Conservation (phyloP, 2,113 vertebrate genomes). For the Hypocryptadius cinnamomeus region DNA sequence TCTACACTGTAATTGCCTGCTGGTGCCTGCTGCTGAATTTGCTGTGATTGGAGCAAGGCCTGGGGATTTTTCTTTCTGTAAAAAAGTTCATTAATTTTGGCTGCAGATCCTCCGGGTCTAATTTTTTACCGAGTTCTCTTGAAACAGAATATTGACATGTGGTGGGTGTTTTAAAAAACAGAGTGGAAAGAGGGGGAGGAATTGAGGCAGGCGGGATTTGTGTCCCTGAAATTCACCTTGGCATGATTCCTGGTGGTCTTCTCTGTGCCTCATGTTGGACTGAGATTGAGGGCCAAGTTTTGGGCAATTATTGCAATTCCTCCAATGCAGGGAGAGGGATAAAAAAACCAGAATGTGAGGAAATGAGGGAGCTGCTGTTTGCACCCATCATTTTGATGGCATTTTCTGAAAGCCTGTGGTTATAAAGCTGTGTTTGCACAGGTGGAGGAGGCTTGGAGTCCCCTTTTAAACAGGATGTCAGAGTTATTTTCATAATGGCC, state of each 20-base stretch:
- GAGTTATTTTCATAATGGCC: slow-evolving; percentile 42
- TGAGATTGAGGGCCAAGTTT: not conserved
- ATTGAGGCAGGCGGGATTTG: not conserved
- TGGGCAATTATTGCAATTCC: not conserved
- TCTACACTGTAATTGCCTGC: not conserved
- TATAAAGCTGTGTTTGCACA: not conserved
- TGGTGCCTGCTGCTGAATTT: not conserved
- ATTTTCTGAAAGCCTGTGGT: not conserved
- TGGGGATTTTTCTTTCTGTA: not conserved
- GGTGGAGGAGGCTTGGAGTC: not conserved
- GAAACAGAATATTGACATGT: not conserved
- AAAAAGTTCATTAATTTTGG: slow-evolving; percentile 35
- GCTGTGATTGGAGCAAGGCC: not conserved
- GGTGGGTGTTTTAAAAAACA: not conserved
- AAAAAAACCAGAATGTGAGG: not conserved
- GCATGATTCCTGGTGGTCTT: not conserved
- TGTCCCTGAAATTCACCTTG: not conserved
- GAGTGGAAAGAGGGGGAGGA: not conserved
- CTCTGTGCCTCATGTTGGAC: not conserved
- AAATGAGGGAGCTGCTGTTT: not conserved
- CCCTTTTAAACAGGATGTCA: not conserved
- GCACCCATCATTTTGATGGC: not conserved
- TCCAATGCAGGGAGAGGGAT: not conserved
- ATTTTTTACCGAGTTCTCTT: not conserved
- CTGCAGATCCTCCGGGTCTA: not conserved